phyloP scores from a whole-genome alignment of 2,113 vertebrate species.

The Euleptes europaea region DNA sequence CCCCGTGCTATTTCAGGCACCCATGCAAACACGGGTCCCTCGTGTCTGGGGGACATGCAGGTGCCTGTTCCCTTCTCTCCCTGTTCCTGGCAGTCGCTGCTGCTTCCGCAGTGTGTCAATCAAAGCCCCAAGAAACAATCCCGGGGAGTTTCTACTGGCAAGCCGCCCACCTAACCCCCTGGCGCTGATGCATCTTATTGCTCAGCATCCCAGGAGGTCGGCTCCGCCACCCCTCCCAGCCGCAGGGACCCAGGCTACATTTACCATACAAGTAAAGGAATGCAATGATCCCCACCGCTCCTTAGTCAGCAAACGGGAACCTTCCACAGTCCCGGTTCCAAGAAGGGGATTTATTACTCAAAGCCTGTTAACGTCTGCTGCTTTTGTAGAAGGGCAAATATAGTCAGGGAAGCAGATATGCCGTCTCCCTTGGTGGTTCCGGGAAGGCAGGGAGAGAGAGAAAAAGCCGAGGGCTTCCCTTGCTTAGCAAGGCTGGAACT shows the following conservation, averaged over 20 bases:
- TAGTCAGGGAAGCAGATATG: not conserved
- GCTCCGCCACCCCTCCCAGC: not conserved
- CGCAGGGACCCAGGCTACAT: not conserved
- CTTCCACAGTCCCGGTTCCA: not conserved
- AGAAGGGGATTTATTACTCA: slow-evolving; percentile 16
- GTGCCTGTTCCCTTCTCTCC: not conserved
- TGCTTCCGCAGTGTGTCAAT: not conserved
- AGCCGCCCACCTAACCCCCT: not conserved
- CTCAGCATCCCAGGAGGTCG: not conserved
- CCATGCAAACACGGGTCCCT: not conserved
- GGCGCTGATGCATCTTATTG: not conserved
- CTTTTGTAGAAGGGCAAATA: not conserved
- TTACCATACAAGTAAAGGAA: slow-evolving; percentile 49
- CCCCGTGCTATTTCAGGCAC: not conserved
- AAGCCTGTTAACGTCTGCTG: not conserved
- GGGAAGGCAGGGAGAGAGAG: not conserved
- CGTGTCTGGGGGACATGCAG: not conserved
- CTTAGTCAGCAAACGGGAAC: slow-evolving; percentile 7
- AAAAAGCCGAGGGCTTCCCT: not conserved
- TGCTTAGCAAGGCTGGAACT: slow-evolving; percentile 1
- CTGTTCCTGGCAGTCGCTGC: not conserved
- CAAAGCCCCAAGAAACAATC: not conserved
- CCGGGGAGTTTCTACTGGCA: not conserved
- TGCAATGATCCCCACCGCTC: slow-evolving; percentile 7
- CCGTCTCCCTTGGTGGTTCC: not conserved